Evolutionary conservation across 2,888 invertebrate genomes (phyloP).

Genomic region (Callyntrura sp.): DNA sequence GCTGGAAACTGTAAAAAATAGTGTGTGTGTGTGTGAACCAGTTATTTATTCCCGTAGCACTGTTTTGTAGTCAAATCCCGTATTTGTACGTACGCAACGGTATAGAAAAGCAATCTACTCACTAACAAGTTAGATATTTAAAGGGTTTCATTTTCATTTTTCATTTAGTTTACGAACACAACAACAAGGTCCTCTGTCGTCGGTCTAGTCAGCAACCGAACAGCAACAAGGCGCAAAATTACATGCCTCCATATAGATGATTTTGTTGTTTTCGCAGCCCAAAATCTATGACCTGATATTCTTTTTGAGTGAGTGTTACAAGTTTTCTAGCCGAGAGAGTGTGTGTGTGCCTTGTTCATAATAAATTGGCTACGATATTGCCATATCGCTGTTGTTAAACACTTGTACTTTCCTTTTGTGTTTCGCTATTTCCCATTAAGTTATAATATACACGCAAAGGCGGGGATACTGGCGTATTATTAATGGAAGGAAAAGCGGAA

Average conservation of each 20-base stretch:
- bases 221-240: too few relatives aligned
- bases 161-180: not conserved
- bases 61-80: too few relatives aligned
- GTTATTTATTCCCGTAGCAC: conserved; percentile 16
- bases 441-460: not conserved
- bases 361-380: not conserved
- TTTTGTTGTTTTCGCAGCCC: too few relatives aligned
- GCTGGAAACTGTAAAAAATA: not conserved
- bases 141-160: conserved; percentile 7
- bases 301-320: not conserved
- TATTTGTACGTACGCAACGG: too few relatives aligned
- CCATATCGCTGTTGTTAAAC: not conserved
- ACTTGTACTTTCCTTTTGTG: not conserved
- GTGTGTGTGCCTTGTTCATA: not conserved
- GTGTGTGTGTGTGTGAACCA: not conserved
- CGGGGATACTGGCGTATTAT: not conserved
- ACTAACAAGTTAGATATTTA: conserved; percentile 11
- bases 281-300: not conserved
- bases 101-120: not conserved
- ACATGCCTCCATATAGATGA: too few relatives aligned
- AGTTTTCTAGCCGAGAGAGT: not conserved
- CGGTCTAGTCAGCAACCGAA: too few relatives aligned
- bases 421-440: not conserved
- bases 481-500: not conserved
- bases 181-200: too few relatives aligned